Evolutionary conservation across 1,140 invertebrate genomes (phyloP).

Genomic region (Diachasmimorpha longicaudata): DNA sequence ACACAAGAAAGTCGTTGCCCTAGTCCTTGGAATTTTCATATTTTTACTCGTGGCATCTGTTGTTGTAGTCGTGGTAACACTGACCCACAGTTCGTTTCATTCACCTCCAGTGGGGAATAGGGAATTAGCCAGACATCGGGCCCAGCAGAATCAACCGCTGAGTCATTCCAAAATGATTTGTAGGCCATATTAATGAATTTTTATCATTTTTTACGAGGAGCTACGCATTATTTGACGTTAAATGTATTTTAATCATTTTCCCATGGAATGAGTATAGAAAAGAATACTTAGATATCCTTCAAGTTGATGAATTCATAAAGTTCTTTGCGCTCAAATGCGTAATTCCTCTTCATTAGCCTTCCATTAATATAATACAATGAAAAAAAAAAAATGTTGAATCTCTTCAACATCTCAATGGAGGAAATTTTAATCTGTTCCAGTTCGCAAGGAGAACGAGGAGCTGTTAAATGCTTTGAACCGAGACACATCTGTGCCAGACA

Average conservation of each 20-base stretch:
- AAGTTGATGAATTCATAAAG: too few relatives aligned
- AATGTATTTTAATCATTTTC: too few relatives aligned
- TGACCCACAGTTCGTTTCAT: conserved; percentile 68
- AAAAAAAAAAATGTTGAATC: background rate
- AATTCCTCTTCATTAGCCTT: too few relatives aligned
- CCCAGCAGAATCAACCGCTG: conserved; percentile 43
- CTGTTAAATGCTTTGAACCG: conserved; percentile 60
- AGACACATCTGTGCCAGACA: conserved; percentile 45
- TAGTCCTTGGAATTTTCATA: conserved; percentile 71
- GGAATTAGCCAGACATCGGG: conserved; percentile 49
- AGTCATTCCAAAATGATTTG: conserved; percentile 8
- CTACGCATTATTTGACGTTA: too few relatives aligned
- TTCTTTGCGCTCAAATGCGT: too few relatives aligned
- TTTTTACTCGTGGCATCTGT: conserved; percentile 72
- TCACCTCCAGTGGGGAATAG: conserved; percentile 50
- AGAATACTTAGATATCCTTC: background rate
- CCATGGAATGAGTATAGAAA: too few relatives aligned
- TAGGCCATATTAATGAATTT: conserved; percentile 7
- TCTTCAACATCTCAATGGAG: background rate
- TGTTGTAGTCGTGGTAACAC: conserved; percentile 73
- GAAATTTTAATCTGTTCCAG: conserved; percentile 46
- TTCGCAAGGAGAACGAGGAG: conserved; percentile 63
- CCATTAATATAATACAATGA: too few relatives aligned
- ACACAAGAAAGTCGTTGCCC: conserved; percentile 68
- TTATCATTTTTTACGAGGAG: background rate